Conservation (phyloP, 2,113 vertebrate species). For the Tauraco erythrolophus region DNA sequence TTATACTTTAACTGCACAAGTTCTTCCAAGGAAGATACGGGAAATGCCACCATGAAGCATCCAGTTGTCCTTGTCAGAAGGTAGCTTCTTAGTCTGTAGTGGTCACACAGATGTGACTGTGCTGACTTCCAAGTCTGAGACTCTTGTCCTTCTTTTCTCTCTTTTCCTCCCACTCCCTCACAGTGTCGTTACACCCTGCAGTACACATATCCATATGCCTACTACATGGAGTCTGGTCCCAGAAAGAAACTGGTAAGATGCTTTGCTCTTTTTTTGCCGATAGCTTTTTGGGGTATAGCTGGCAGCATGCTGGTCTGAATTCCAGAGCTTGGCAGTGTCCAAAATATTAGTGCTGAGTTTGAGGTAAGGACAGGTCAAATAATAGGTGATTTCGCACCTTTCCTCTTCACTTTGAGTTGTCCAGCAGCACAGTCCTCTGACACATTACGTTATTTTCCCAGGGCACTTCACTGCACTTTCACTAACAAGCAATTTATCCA, state of each 20-base stretch:
- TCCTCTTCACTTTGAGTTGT: background rate
- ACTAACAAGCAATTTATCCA: slow-evolving; percentile 16
- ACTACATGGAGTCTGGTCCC: slow-evolving; percentile 99
- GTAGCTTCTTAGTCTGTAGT: background rate
- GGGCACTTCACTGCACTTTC: background rate
- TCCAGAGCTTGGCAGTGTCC: background rate
- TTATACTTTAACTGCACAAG: background rate
- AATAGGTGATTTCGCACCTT: background rate
- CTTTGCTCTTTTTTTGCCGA: background rate
- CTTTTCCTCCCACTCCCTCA: background rate
- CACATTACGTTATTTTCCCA: background rate
- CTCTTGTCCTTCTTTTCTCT: slow-evolving; percentile 3
- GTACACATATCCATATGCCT: slow-evolving; percentile 98
- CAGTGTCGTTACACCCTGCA: slow-evolving; percentile 99
- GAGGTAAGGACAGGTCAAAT: background rate
- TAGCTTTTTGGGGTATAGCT: background rate
- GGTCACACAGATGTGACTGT: background rate
- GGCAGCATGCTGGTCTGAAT: background rate
- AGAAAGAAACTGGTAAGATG: slow-evolving; percentile 95
- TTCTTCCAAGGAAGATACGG: background rate
- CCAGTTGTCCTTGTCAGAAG: background rate
- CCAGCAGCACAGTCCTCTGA: background rate
- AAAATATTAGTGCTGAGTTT: background rate
- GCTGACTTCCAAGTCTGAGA: background rate
- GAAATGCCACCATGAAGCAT: background rate